Evolutionary conservation across 1,140 invertebrate species (phyloP), one percentile per base, ranked within the genome.

Genomic region (Drosophila biarmipes): DNA sequence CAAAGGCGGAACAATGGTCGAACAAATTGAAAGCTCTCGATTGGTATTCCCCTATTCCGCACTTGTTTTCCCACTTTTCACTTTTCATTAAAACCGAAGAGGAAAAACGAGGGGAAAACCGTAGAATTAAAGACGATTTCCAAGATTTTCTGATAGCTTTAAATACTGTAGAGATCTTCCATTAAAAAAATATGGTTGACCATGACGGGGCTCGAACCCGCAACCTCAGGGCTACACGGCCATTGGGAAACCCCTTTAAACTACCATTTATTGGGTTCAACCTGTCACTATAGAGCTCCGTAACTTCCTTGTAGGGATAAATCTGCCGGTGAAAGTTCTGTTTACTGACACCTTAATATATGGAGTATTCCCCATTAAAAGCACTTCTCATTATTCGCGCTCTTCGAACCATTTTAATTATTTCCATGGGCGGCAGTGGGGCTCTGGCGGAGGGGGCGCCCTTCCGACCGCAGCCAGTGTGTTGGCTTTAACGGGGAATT

Each of bases 401-500:
- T 31, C 49, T 17, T 34, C 11, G 27, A 54, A 55, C 62, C 55
- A 69, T 68, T 55, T 69, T 68, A 55, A 68, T 68, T 68, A 68
- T 69, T 68, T 68, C 34, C 62, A 45, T 43, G 49, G 48, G 43
- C 43, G 27, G 57, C 21, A 38, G 19, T 12, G 49, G 29, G 29
- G 21, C 7, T 7, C 19, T 15, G 49, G 12, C 15, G 42, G 14
- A 4, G 14, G 35, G 14, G 56, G 43, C 6, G 43, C 21, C 2
- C 4, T 27, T 3, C 45, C 21, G 8, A 56, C 57, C 57, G 62
- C 42, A 59, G 61, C 14, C 42, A 54, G 64, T 45, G 29, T 43
- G 64, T 67, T 67, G 61, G 66, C 62, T 69, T 67, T 69, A 69
- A 69, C 48, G 49, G 49, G 49, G 66, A 68, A 69, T 68, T 68